These are phyloP conservation scores for Adoxophyes honmai DNA, from an alignment of 1,140 invertebrate genomes.

Conservation along the genomic window DNA sequence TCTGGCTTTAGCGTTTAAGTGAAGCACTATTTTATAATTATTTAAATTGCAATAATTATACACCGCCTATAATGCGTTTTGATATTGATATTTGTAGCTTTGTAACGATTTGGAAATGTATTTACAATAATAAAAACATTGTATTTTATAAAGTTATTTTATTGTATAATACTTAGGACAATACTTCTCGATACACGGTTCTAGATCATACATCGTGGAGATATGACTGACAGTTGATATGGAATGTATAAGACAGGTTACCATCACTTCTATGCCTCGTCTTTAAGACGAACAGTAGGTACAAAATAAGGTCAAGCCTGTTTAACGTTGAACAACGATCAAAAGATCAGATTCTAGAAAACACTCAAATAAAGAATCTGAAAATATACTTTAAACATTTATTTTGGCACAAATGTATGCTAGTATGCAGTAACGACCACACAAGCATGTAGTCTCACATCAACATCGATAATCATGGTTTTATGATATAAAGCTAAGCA, in stretches of 20 bases:
- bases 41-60: conserved; percentile 12
- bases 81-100: conserved; percentile 8
- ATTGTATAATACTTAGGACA: neutral
- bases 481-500: too few species aligned
- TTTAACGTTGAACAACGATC: neutral
- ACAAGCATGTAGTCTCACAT: too few species aligned
- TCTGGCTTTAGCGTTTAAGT: neutral
- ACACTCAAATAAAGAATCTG: neutral
- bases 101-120: conserved; percentile 10
- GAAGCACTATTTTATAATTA: conserved; percentile 14
- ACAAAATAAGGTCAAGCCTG: too few species aligned
- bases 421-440: neutral
- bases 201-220: conserved; percentile 1
- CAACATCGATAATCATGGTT: too few species aligned
- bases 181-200: neutral
- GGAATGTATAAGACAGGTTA: neutral
- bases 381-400: conserved; percentile 1
- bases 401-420: conserved; percentile 3
- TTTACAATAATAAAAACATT: conserved; percentile 8
- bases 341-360: neutral
- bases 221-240: conserved; percentile 13
- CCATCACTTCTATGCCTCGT: too few species aligned
- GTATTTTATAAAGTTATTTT: conserved; percentile 11
- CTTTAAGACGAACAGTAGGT: too few species aligned
- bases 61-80: conserved; percentile 8